Evolutionary conservation across 2,888 invertebrate species (phyloP), one percentile per base, ranked within the genome.

Genomic region (Zeuzera pyrina): DNA sequence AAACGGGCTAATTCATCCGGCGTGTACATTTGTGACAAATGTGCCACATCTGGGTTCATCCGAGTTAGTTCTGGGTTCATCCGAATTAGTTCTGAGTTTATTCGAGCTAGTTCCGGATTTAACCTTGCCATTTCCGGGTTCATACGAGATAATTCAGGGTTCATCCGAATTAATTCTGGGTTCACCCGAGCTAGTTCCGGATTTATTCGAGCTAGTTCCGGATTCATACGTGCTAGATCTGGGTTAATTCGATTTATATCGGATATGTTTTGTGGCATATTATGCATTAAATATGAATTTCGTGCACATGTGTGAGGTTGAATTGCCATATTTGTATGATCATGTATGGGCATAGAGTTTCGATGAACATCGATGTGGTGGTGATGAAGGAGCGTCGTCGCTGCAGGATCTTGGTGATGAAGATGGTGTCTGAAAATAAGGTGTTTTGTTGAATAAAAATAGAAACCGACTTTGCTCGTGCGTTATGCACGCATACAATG

Each of bases 331-430:
- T 49, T 49, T 21, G 53, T 2, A 15, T 60, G 62, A 31, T 64
- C 55, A 51, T 70, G 70, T 5, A 61, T 41, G 5, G 5, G 19
- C 30, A 51, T 47, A 1, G 62, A 58, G 45, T 39, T 64, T 1
- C 69, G 48, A 39, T 72, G 77, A 10, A 63, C 62, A 29, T 78
- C 78, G 3, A 79, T 71, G 49, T 79, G 77, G 44, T 73, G 73
- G 36, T 76, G 79, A 14, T 76, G 77, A 5, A 77, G 78, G 0
- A 83, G 49, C 0, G 86, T 84, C 0, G 79, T 69, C 0, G 85
- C 60, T 0, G 83, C 73, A 3, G 84, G 81, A 38, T 83, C 83
- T 39, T 68, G 76, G 27, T 73, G 74, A 11, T 73, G 78, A 0
- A 74, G 60, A 10, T 77, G 83, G 33, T 81, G 81, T 15, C 81